A percentile compares a stretch with the other conserved stretches of the same genome.
These are phyloP conservation scores for Epicampocera succincta DNA, from an alignment of 2,888 invertebrate species.

Conservation along the genomic window DNA sequence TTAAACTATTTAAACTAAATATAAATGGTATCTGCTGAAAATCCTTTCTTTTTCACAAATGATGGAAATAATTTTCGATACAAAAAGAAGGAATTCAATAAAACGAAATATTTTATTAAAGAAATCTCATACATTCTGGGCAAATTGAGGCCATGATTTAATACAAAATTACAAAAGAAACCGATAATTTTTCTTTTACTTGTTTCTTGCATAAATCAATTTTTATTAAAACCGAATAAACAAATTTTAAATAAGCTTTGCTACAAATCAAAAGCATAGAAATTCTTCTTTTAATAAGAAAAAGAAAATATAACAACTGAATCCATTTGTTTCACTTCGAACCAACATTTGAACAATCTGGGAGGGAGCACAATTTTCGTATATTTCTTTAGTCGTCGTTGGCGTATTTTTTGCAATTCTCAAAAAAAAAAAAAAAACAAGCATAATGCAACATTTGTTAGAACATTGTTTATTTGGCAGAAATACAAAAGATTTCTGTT, in stretches of 20 bases:
- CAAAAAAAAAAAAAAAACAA: background rate
- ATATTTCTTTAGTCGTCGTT: background rate
- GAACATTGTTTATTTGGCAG: constrained; percentile 25
- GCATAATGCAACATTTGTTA: constrained; percentile 25
- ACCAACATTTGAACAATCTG: constrained; percentile 16
- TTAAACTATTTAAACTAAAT: too few relatives aligned
- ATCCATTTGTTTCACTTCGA: constrained; percentile 19
- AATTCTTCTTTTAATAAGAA: background rate
- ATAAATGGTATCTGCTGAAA: too few relatives aligned
- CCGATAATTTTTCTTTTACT: constrained; percentile 9
- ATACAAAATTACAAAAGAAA: constrained; percentile 12
- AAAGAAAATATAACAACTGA: constrained; percentile 8
- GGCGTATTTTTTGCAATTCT: background rate
- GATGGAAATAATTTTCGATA: too few relatives aligned
- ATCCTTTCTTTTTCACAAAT: too few relatives aligned
- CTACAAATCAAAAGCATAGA: constrained; percentile 6
- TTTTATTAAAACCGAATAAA: constrained; percentile 11
- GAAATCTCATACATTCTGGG: background rate
- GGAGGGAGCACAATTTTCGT: constrained; percentile 4
- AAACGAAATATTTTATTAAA: too few relatives aligned
- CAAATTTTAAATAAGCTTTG: constrained; percentile 1
- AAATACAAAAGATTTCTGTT: background rate
- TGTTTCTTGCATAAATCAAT: background rate
- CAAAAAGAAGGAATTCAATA: background rate
- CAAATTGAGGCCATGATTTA: constrained; percentile 2